phyloP scores from a whole-genome alignment of 2,797 vertebrate genomes.

The Hapalemur alaotrensis region DNA sequence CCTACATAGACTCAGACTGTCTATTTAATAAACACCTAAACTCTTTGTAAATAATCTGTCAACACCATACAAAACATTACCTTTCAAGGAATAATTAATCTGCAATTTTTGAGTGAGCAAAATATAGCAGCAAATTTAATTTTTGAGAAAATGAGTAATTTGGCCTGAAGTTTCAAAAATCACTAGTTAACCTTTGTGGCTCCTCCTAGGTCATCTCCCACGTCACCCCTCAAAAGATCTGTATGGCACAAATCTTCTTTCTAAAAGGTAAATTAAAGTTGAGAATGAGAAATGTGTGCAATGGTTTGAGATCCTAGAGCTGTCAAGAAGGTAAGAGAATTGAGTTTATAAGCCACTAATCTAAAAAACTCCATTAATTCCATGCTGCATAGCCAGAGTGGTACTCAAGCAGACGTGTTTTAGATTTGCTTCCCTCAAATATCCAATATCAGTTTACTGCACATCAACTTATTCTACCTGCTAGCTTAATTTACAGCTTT shows the following conservation, averaged over 20 bases:
- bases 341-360: not conserved
- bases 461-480: not conserved
- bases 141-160: not conserved
- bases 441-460: not conserved
- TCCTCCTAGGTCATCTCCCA: not conserved
- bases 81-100: constrained; percentile 19
- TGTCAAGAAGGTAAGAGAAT: not conserved
- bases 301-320: not conserved
- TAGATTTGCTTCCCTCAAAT: not conserved
- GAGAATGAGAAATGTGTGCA: constrained; percentile 12
- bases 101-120: not conserved
- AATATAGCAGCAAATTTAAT: not conserved
- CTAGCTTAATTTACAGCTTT: not conserved
- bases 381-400: not conserved
- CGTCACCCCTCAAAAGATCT: not conserved
- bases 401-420: not conserved
- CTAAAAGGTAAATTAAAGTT: not conserved
- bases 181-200: not conserved
- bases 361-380: not conserved
- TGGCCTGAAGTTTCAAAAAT: not conserved
- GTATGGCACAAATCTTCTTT: not conserved
- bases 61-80: not conserved
- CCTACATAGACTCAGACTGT: not conserved
- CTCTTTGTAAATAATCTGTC: not conserved
- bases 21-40: not conserved